Percentiles rank a stretch among this genome's conserved stretches.
phyloP scores from a whole-genome alignment of 2,888 invertebrate genomes.

The Leptinotarsa peninsularis region DNA sequence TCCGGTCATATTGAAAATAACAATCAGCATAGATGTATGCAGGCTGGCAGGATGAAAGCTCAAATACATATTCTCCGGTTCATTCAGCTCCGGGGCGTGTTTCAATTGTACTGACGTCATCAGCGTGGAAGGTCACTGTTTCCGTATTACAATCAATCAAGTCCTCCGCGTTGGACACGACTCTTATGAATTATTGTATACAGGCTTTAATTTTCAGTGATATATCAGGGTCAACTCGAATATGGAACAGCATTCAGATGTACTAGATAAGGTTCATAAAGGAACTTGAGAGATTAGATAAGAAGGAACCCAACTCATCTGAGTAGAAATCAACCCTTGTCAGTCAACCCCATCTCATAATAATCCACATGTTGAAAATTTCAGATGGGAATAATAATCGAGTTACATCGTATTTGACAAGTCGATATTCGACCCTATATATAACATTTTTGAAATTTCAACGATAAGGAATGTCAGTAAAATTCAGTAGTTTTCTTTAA shows the following conservation, averaged over 20 bases:
- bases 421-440: too few relatives aligned
- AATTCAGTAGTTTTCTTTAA: too few relatives aligned
- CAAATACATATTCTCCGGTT: slow-evolving; percentile 5
- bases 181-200: neutral
- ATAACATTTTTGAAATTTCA: too few relatives aligned
- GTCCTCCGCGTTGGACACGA: neutral
- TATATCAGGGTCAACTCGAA: neutral
- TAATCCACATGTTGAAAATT: too few relatives aligned
- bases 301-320: too few relatives aligned
- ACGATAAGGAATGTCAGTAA: too few relatives aligned
- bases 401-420: too few relatives aligned
- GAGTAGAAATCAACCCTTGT: too few relatives aligned
- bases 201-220: neutral
- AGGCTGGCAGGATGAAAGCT: neutral
- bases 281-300: too few relatives aligned
- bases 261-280: too few relatives aligned
- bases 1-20: neutral
- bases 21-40: neutral
- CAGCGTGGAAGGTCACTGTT: neutral
- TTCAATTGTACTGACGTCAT: slow-evolving; percentile 8
- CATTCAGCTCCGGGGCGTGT: neutral
- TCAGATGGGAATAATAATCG: too few relatives aligned
- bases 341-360: too few relatives aligned
- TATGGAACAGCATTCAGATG: neutral
- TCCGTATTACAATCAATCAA: neutral